Evolutionary conservation across 2,888 invertebrate species (phyloP).

Genomic region (Zaprionus lineosus): DNA sequence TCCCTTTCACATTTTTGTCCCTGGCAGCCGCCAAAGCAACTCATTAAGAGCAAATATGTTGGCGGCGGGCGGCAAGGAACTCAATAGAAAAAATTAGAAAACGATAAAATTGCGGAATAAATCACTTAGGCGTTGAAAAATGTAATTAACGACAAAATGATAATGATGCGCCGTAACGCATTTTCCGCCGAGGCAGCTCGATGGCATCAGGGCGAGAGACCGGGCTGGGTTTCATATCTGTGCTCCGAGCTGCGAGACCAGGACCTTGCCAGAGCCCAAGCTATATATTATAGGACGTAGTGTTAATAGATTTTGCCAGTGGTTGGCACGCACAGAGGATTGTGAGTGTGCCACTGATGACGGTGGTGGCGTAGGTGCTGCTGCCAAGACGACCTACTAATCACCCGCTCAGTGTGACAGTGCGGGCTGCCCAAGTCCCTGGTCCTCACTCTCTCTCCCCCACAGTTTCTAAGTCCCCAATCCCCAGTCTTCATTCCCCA

Average conservation of each 20-base stretch:
- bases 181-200: slow-evolving; percentile 42
- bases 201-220: slow-evolving; percentile 4
- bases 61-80: slow-evolving; percentile 7
- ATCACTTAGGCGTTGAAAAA: slow-evolving; percentile 72
- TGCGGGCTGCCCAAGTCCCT: no score
- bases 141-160: slow-evolving; percentile 78
- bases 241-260: not conserved
- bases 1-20: slow-evolving; percentile 57
- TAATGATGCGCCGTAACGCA: slow-evolving; percentile 69
- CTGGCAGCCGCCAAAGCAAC: slow-evolving; percentile 42
- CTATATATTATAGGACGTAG: slow-evolving; percentile 51
- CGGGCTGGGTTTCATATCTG: not conserved
- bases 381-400: slow-evolving; percentile 47
- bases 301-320: slow-evolving; percentile 58
- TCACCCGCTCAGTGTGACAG: slow-evolving; percentile 53
- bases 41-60: slow-evolving; percentile 54
- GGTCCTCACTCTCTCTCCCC: no score
- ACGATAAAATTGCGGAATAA: slow-evolving; percentile 74
- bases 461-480: no score
- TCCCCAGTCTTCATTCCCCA: no score
- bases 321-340: slow-evolving; percentile 33
- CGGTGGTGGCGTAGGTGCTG: not conserved
- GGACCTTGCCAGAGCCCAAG: not conserved
- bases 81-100: slow-evolving; percentile 71
- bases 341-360: no score